These are phyloP conservation scores for Ommatoiulus sabulosus DNA, from an alignment of 2,888 invertebrate genomes.

Conservation along the genomic window DNA sequence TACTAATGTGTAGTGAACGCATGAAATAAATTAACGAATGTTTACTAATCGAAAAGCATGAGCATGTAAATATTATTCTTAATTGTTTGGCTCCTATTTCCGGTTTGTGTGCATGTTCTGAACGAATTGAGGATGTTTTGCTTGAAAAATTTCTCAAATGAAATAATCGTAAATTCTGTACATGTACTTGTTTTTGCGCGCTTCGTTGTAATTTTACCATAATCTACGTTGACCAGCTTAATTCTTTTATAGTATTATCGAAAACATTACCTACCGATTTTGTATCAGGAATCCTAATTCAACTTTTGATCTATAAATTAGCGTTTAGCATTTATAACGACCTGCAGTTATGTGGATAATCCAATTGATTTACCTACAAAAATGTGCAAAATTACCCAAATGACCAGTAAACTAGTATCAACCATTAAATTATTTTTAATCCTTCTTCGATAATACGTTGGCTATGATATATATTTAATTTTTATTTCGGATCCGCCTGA, in stretches of 20 bases:
- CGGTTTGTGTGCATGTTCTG: background rate
- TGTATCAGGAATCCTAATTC: no score
- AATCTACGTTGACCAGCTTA: background rate
- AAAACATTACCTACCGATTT: no score
- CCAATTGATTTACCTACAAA: no score
- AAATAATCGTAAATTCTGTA: background rate
- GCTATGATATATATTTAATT: no score
- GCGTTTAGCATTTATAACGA: no score
- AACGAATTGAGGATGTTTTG: background rate
- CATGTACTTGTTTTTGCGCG: background rate
- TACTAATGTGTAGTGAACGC: conserved; percentile 1
- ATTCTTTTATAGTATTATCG: background rate
- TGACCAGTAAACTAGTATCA: no score
- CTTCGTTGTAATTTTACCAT: background rate
- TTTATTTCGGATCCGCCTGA: no score
- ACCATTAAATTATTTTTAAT: no score
- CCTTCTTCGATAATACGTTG: no score
- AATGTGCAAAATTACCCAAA: no score
- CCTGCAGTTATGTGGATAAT: no score
- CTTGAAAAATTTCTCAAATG: background rate
- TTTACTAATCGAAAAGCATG: conserved; percentile 4
- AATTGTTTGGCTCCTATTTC: background rate
- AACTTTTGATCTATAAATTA: no score
- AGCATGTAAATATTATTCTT: background rate
- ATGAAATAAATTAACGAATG: background rate